These are phyloP conservation scores for Sternarchorhynchus goeldii DNA, from an alignment of 2,797 vertebrate genomes.

Conservation along the genomic window DNA sequence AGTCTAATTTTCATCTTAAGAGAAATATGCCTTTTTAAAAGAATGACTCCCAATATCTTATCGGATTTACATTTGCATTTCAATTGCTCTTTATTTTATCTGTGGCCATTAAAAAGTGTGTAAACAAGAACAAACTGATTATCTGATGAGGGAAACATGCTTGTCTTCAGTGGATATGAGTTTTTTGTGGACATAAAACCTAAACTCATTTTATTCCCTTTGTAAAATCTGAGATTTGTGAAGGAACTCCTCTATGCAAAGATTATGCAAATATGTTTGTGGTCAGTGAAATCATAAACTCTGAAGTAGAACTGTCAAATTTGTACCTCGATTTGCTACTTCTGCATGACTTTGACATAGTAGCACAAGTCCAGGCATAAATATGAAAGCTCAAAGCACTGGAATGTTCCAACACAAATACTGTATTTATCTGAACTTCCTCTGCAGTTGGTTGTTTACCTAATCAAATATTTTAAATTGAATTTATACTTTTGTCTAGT, in stretches of 20 bases:
- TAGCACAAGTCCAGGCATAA: neutral
- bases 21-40: too few relatives aligned
- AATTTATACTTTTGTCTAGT: conserved; percentile 20
- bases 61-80: neutral
- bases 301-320: neutral
- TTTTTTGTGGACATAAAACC: too few relatives aligned
- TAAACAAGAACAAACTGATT: too few relatives aligned
- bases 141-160: too few relatives aligned
- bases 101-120: too few relatives aligned
- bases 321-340: neutral
- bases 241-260: neutral
- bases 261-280: neutral
- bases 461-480: neutral
- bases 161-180: too few relatives aligned
- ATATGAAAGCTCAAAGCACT: neutral
- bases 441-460: conserved; percentile 24
- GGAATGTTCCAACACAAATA: neutral
- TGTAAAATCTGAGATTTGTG: neutral
- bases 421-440: conserved; percentile 17
- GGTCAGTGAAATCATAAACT: neutral
- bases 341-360: neutral
- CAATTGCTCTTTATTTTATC: neutral
- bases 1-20: neutral
- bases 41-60: too few relatives aligned
- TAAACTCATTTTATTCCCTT: neutral